These are phyloP conservation scores for Corynorhinus townsendii DNA, from an alignment of 2,113 vertebrate genomes.

Conservation along the genomic window DNA sequence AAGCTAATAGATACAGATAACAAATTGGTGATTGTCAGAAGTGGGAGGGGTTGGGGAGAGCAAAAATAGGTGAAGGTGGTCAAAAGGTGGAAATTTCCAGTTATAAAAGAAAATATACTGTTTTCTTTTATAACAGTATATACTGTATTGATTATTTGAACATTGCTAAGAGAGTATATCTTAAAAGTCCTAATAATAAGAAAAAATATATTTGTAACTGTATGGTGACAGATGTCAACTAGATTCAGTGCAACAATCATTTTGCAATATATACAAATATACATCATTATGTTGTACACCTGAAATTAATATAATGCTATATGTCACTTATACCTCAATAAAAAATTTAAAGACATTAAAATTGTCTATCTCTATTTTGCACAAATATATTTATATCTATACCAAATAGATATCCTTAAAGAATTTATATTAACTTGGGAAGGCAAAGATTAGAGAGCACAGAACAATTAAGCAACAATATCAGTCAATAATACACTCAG, in stretches of 20 bases:
- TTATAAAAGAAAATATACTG: background rate
- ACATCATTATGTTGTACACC: background rate
- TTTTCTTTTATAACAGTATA: too few species aligned
- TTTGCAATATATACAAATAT: background rate
- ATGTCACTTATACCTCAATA: background rate
- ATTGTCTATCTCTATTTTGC: background rate
- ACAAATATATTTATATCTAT: background rate
- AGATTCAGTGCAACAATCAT: background rate
- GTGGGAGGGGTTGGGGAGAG: too few species aligned
- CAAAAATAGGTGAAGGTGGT: background rate
- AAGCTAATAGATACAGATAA: background rate
- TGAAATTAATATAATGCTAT: background rate
- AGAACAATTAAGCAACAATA: background rate
- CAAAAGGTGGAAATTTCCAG: background rate
- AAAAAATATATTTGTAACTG: background rate
- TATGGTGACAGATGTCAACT: background rate
- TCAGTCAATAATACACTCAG: background rate
- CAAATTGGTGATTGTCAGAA: background rate
- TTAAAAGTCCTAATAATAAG: background rate
- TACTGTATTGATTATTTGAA: background rate
- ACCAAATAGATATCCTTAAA: background rate
- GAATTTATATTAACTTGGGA: background rate
- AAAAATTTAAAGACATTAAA: background rate
- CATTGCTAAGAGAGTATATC: background rate
- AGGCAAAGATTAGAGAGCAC: background rate